Base-by-base conservation (phyloP, 2,888 invertebrate species). In the Drosophila heteroneura region DNA sequence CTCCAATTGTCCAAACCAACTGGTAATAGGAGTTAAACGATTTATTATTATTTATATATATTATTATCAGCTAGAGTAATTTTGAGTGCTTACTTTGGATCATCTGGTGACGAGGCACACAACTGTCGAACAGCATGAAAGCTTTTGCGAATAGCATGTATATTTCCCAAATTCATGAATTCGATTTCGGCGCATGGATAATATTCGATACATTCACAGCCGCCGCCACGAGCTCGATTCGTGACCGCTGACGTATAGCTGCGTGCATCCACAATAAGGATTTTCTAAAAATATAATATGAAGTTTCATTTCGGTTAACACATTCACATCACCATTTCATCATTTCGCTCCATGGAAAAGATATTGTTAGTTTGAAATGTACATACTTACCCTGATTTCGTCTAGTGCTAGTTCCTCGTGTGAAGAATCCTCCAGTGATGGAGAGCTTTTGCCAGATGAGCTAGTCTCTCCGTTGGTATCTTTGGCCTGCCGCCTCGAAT, bases 111-210 rank as follows among this genome's bases (percentile, higher is more conserved):
- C 64, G 97, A 96, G n/a, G 96, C 96, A 81, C 96, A 96, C 5
- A 97, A 94, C 69, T 96, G 95, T 63, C 99, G 94, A 79, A 99
- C 94, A 76, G 97, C 96, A 79, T 97, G 96, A 94, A 99, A 99
- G 94, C 98, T 98, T 91, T 97, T 97, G 56, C 99, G 95, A 92
- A 99, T 97, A 89, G 97, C 96, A 94, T 99, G 99, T 85, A 99
- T 99, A 94, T 99, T 99, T 64, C 99, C 98, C 92, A 99, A 95
- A 93, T 97, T 97, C 98, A 99, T 99, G 94, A 99, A 99, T 94
- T 98, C 97, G 68, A 99, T 98, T 94, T 99, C 98, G 82, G 98
- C 98, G 90, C 96, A 96, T 1, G 97, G 97, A 94, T 99, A 99
- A 95, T 99, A 98, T 93, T 99, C 99, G 62, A 96, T 96, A 93